These are phyloP conservation scores for Mola mola DNA, from an alignment of 2,113 vertebrate genomes.

Conservation along the genomic window DNA sequence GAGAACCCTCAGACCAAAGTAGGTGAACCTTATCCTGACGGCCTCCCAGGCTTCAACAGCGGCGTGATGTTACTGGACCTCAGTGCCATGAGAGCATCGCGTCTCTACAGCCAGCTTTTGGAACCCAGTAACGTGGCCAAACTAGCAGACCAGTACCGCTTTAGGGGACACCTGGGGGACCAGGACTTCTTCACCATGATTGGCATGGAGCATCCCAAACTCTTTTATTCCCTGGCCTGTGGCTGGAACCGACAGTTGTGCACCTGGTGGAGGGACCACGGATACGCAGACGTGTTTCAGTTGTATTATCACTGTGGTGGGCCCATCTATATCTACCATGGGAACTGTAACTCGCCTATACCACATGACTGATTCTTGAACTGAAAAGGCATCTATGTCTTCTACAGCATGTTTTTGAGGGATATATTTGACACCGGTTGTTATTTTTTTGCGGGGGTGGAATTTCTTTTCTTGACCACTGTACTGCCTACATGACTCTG, in stretches of 20 bases:
- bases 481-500: not conserved
- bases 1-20: conserved; percentile 91
- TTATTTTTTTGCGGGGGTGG: not conserved
- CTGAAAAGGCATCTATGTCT: too few species aligned
- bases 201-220: conserved; percentile 93
- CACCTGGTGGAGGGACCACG: conserved; percentile 97
- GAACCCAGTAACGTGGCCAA: conserved; percentile 84
- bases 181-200: conserved; percentile 99
- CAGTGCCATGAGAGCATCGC: conserved; percentile 89
- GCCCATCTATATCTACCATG: conserved; percentile 90
- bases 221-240: conserved; percentile 90
- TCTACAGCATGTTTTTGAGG: too few species aligned
- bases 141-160: conserved; percentile 90
- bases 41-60: conserved; percentile 95
- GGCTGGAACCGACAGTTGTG: conserved; percentile 98
- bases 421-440: not conserved
- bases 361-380: conserved; percentile 83
- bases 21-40: conserved; percentile 89
- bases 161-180: conserved; percentile 95
- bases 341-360: conserved; percentile 95
- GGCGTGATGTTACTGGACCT: conserved; percentile 94
- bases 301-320: conserved; percentile 91
- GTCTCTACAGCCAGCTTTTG: conserved; percentile 89
- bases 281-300: conserved; percentile 91
- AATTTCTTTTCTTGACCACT: conserved; percentile 11